phyloP scores from a whole-genome alignment of 2,113 vertebrate species.

The Bambusicola thoracicus region DNA sequence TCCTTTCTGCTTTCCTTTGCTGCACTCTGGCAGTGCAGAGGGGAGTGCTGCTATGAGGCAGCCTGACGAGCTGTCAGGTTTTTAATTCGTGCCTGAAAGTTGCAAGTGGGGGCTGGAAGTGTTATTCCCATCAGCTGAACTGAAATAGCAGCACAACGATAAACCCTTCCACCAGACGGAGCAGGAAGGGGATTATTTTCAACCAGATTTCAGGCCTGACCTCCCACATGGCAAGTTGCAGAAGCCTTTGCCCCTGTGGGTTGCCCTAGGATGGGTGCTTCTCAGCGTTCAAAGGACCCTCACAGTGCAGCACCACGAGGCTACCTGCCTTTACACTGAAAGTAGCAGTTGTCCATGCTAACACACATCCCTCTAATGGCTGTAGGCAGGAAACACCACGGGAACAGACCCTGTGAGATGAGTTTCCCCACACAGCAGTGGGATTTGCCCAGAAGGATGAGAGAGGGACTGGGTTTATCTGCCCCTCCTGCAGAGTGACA shows the following conservation, averaged over 20 bases:
- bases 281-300: not conserved
- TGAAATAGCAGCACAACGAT: not conserved
- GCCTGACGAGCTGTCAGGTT: constrained; percentile 29
- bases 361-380: not conserved
- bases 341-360: not conserved
- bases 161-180: not conserved
- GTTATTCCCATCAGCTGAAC: not conserved
- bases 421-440: not conserved
- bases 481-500: not conserved
- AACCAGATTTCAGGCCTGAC: not conserved
- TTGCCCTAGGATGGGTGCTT: not conserved
- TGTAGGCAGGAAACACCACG: not conserved
- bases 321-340: not conserved
- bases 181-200: not conserved
- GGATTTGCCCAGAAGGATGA: not conserved
- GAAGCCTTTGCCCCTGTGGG: not conserved
- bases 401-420: not conserved
- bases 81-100: constrained; percentile 36
- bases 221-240: not conserved
- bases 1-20: not conserved
- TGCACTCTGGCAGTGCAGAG: not conserved
- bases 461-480: not conserved
- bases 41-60: not conserved
- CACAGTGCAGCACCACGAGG: too few species aligned
- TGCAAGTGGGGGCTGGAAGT: constrained; percentile 3